Evolutionary conservation across 1,140 invertebrate species (phyloP).

Genomic region (Zaprionus gabonicus): DNA sequence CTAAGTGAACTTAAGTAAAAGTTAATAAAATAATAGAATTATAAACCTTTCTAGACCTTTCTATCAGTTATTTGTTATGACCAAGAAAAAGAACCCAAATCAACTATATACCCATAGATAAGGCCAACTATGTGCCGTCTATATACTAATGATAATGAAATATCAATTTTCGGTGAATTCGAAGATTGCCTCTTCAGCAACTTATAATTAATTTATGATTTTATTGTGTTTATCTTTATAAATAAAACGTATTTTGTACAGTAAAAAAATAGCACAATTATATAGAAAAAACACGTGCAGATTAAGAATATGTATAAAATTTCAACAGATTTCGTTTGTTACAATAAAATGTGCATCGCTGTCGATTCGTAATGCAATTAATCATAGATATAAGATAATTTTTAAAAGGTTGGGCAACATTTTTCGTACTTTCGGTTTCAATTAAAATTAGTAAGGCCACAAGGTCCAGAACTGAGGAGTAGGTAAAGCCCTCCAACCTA

Average conservation of each 20-base stretch:
- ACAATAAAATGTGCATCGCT: constrained; percentile 21
- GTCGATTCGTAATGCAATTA: constrained; percentile 39
- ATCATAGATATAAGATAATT: constrained; percentile 18
- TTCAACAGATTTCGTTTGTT: constrained; percentile 25
- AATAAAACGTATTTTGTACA: constrained; percentile 65
- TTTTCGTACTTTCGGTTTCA: constrained; percentile 77
- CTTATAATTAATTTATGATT: constrained; percentile 53
- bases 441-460: constrained; percentile 66
- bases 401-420: constrained; percentile 69
- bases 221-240: constrained; percentile 69
- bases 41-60: neutral
- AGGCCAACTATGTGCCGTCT: neutral
- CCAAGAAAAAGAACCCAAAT: constrained; percentile 8
- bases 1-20: neutral
- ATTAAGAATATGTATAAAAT: constrained; percentile 46
- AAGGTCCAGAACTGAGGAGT: neutral
- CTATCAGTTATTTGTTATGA: constrained; percentile 4
- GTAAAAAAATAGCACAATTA: constrained; percentile 61
- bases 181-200: constrained; percentile 15
- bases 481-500: constrained; percentile 66
- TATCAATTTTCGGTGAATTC: constrained; percentile 3
- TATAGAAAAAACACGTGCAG: constrained; percentile 35
- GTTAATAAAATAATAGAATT: neutral
- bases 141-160: constrained; percentile 11
- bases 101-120: constrained; percentile 1